These are phyloP conservation scores for Drosophila anomalata DNA, from an alignment of 2,888 invertebrate species.

Conservation along the genomic window DNA sequence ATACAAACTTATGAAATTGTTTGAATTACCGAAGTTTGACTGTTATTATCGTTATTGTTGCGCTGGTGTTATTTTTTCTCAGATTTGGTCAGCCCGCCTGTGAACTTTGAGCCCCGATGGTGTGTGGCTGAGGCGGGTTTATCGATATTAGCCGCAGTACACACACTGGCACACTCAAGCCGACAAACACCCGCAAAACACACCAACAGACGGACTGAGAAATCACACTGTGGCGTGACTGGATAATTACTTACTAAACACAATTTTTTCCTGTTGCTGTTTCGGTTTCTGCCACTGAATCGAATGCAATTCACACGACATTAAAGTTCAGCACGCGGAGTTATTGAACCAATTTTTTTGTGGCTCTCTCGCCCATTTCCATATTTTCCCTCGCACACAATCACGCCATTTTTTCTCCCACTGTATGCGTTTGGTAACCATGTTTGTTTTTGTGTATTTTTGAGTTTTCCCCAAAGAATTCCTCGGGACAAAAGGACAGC, in stretches of 20 bases:
- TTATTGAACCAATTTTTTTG: slow-evolving; percentile 19
- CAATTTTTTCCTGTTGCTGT: slow-evolving; percentile 53
- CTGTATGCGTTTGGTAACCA: neutral
- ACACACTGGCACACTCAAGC: slow-evolving; percentile 3
- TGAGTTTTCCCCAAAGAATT: slow-evolving; percentile 2
- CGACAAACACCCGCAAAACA: neutral
- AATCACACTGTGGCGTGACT: slow-evolving; percentile 48
- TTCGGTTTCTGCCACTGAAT: slow-evolving; percentile 20
- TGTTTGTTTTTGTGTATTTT: neutral
- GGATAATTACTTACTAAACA: slow-evolving; percentile 48
- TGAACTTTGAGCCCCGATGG: neutral
- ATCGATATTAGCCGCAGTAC: slow-evolving; percentile 25
- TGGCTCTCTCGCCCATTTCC: neutral
- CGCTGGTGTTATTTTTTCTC: neutral
- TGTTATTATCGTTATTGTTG: neutral
- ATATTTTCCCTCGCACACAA: neutral
- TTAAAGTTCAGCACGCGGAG: slow-evolving; percentile 35
- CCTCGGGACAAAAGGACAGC: slow-evolving; percentile 11
- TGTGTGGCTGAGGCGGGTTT: slow-evolving; percentile 20
- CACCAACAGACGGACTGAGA: neutral
- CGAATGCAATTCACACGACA: slow-evolving; percentile 45
- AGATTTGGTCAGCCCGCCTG: neutral
- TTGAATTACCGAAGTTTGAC: neutral
- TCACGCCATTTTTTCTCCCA: neutral
- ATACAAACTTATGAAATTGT: neutral